phyloP scores from a whole-genome alignment of 2,888 invertebrate genomes.

The Athetis lepigone region DNA sequence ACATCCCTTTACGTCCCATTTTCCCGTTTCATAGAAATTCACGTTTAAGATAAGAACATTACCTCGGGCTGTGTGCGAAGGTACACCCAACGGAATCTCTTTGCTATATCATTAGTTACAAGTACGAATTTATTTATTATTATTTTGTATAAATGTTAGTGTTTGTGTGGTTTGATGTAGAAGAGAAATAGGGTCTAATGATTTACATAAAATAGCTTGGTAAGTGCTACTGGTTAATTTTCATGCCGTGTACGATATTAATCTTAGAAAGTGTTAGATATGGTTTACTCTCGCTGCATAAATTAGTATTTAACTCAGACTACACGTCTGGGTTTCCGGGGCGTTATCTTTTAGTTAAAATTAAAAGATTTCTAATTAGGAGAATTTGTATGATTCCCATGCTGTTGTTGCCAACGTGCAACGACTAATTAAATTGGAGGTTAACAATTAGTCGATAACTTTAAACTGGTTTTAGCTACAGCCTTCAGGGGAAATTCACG shows the following conservation, averaged over 20 bases:
- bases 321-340: conserved; percentile 9
- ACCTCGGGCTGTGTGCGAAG: conserved; percentile 29
- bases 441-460: no score
- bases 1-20: conserved; percentile 32
- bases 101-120: conserved; percentile 28
- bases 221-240: conserved; percentile 47
- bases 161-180: neutral
- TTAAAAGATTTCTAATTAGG: conserved; percentile 21
- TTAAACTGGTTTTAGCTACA: no score
- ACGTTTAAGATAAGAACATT: conserved; percentile 51
- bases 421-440: no score
- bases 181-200: neutral
- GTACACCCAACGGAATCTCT: conserved; percentile 39
- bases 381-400: conserved; percentile 2
- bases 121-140: neutral
- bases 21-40: conserved; percentile 53
- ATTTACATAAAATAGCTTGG: neutral
- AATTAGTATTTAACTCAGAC: conserved; percentile 22
- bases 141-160: neutral
- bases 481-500: no score
- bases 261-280: conserved; percentile 22
- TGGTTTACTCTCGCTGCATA: conserved; percentile 31
- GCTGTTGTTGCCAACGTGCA: no score
- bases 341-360: conserved; percentile 17
- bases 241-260: conserved; percentile 35